These are phyloP conservation scores for Nemopilema nomurai DNA, from an alignment of 30 jellyfish, hydroid and myxozoan genomes.

Conservation along the genomic window DNA sequence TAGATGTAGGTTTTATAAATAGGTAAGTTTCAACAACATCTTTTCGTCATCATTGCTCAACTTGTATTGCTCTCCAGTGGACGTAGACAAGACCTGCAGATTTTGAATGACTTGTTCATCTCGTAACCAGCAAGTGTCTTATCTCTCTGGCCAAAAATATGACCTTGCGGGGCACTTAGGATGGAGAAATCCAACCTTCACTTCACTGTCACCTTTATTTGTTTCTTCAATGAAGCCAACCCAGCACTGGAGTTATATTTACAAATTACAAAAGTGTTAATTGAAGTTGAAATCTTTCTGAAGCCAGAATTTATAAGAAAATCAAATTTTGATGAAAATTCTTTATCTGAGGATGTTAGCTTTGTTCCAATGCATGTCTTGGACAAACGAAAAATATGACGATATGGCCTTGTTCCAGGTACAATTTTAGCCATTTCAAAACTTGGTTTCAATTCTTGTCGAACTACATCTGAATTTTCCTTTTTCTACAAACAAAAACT, in stretches of 20 bases:
- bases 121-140: conserved; percentile 1
- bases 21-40: background rate
- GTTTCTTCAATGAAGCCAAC: conserved; percentile 12
- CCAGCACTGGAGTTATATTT: background rate
- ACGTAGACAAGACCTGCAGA: background rate
- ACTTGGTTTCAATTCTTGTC: conserved; percentile 18
- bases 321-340: conserved; percentile 16
- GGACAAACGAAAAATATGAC: conserved; percentile 50
- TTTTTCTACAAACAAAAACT: conserved; percentile 29
- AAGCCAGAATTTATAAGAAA: conserved; percentile 18
- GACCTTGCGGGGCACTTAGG: conserved; percentile 11
- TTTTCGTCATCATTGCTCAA: background rate
- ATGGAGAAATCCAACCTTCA: background rate
- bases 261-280: background rate
- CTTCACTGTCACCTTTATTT: background rate
- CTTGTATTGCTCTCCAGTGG: background rate
- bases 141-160: conserved; percentile 28
- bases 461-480: conserved; percentile 35
- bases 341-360: conserved; percentile 21
- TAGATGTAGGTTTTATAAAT: background rate
- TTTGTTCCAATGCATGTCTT: conserved; percentile 35
- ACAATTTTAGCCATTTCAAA: conserved; percentile 38
- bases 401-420: conserved; percentile 65
- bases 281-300: background rate
- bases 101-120: background rate